A percentile compares a stretch with the other conserved stretches of the same genome.
These are phyloP conservation scores for Nerophis lumbriciformis DNA, from an alignment of 2,113 vertebrate species.

Conservation along the genomic window DNA sequence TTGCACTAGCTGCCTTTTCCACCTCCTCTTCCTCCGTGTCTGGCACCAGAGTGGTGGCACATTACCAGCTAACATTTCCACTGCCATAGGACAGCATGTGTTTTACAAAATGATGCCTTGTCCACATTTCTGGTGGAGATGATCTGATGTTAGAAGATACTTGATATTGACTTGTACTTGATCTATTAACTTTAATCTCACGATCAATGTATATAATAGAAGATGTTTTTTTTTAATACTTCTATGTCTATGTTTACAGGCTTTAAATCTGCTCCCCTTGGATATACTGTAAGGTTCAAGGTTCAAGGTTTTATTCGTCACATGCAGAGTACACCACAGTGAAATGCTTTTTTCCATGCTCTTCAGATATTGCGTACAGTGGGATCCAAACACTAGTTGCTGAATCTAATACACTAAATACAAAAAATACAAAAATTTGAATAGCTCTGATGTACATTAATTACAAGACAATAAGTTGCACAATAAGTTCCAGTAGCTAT, in stretches of 20 bases:
- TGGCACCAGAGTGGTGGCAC: conserved; percentile 53
- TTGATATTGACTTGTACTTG: not conserved
- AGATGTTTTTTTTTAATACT: not conserved
- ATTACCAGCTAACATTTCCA: conserved; percentile 36
- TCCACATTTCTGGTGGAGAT: conserved; percentile 12
- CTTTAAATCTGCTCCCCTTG: no score
- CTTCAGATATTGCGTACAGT: no score
- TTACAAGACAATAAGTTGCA: no score
- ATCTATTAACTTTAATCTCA: conserved; percentile 10
- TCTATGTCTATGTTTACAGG: not conserved
- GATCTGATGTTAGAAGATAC: conserved; percentile 26
- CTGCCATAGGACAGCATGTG: conserved; percentile 35
- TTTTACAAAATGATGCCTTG: conserved; percentile 24
- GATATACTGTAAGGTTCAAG: no score
- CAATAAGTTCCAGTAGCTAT: no score
- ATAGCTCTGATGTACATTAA: no score
- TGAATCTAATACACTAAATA: no score
- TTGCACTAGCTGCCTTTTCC: conserved; percentile 18
- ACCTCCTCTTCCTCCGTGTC: conserved; percentile 32
- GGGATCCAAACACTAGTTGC: no score
- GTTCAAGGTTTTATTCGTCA: no score
- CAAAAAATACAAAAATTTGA: no score
- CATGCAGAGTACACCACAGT: no score
- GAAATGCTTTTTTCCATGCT: no score
- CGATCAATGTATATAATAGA: not conserved